Conservation (phyloP, 2,888 invertebrate species). For the Magallana nippona region DNA sequence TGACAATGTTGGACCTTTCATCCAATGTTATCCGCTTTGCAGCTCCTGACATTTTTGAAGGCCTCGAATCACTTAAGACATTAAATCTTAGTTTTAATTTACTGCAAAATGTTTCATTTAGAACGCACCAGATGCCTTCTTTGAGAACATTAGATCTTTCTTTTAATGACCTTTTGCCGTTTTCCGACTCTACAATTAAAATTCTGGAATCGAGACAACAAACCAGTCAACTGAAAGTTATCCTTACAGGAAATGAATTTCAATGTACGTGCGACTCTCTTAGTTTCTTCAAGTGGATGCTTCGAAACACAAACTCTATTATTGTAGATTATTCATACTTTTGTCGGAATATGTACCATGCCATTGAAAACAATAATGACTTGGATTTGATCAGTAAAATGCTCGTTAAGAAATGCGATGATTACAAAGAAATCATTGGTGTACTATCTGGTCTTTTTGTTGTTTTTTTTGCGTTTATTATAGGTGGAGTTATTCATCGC, state of each 20-base stretch:
- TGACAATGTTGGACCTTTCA: background rate
- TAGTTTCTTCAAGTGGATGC: conserved; percentile 40
- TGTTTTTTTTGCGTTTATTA: background rate
- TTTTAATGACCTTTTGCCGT: background rate
- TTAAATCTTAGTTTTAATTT: conserved; percentile 33
- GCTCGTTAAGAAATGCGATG: background rate
- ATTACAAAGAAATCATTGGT: background rate
- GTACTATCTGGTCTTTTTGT: background rate
- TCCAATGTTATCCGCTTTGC: background rate
- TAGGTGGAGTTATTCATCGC: conserved; percentile 40
- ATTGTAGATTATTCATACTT: background rate
- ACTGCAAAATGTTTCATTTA: background rate
- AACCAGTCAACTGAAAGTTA: conserved; percentile 8
- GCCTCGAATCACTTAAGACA: background rate
- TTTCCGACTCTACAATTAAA: background rate
- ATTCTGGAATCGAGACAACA: background rate
- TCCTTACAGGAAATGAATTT: conserved; percentile 35
- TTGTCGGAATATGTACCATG: background rate
- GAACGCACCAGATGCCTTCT: background rate
- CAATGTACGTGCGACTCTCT: conserved; percentile 39
- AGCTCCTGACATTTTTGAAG: conserved; percentile 9
- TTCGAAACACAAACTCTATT: background rate
- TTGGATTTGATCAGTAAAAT: background rate
- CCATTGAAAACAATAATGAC: background rate
- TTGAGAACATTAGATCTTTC: background rate